A percentile compares a stretch with the other conserved stretches of the same genome.
Evolutionary conservation across 2,888 invertebrate genomes (phyloP).

Genomic region (Nymphalis urticae): DNA sequence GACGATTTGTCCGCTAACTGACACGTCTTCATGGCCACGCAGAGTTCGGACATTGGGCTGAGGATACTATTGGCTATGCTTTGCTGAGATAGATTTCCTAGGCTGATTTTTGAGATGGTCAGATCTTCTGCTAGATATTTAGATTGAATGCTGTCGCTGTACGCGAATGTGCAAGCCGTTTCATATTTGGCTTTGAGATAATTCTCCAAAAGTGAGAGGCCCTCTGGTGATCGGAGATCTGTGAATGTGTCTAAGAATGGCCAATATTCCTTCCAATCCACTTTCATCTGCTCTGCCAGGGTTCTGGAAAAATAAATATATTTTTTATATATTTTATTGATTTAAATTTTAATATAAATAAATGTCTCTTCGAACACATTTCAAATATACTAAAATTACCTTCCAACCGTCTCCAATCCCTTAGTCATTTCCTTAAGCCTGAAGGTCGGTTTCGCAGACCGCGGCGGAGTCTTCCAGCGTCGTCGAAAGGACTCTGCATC

Average conservation of each 20-base stretch:
- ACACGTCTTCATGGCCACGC: constrained; percentile 81
- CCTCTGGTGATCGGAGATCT: constrained; percentile 88
- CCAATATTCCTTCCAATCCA: constrained; percentile 97
- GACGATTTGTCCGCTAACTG: constrained; percentile 67
- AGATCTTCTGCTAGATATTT: constrained; percentile 56
- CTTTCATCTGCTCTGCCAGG: constrained; percentile 81
- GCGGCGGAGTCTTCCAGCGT: constrained; percentile 92
- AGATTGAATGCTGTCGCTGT: constrained; percentile 62
- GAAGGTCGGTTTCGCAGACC: constrained; percentile 60
- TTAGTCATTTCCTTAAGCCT: constrained; percentile 89
- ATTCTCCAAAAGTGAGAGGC: constrained; percentile 87
- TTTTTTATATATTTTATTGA: neutral
- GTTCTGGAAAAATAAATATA: constrained; percentile 62
- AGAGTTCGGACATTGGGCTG: constrained; percentile 83
- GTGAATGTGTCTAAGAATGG: constrained; percentile 91
- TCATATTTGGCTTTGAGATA: constrained; percentile 84
- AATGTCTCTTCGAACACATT: too few relatives aligned
- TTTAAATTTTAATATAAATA: too few relatives aligned
- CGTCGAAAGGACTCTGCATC: constrained; percentile 87
- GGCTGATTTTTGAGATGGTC: constrained; percentile 61
- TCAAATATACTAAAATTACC: constrained; percentile 57
- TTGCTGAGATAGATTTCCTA: constrained; percentile 50
- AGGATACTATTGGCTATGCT: constrained; percentile 52
- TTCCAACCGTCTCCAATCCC: constrained; percentile 92
- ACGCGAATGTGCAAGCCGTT: constrained; percentile 65